Percentiles rank a stretch among this genome's conserved stretches.
Conservation (phyloP, 1,140 invertebrate species). For the Holotrichia oblita region DNA sequence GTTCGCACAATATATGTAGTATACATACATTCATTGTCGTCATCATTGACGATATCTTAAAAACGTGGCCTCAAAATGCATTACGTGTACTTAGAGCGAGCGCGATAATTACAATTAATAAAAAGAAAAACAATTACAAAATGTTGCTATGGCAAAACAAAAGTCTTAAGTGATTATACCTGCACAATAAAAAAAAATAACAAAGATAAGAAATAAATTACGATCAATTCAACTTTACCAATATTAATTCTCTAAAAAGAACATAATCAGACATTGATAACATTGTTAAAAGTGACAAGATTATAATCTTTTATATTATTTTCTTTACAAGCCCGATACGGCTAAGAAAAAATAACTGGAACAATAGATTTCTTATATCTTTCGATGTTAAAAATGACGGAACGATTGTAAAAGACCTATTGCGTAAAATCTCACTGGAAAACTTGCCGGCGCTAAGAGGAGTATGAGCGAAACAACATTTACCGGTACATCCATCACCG, state of each 20-base stretch:
- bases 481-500: no score
- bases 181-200: constrained; percentile 33
- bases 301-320: constrained; percentile 22
- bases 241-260: constrained; percentile 35
- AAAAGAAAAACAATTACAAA: constrained; percentile 29
- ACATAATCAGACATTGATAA: constrained; percentile 29
- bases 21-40: no score
- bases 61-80: background rate
- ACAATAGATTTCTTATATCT: background rate
- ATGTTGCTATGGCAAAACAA: constrained; percentile 31
- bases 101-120: constrained; percentile 32
- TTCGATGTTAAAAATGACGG: no score
- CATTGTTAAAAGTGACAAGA: constrained; percentile 32
- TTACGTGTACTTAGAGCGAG: constrained; percentile 18
- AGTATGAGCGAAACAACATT: no score
- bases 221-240: constrained; percentile 30
- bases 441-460: no score
- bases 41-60: background rate
- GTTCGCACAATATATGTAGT: no score
- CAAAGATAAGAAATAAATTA: constrained; percentile 27
- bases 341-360: background rate
- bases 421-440: no score
- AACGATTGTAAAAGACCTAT: no score
- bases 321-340: background rate
- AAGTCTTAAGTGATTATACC: constrained; percentile 23